Percentiles rank a stretch among this genome's conserved stretches.
These are phyloP conservation scores for Thunnus thynnus DNA, from an alignment of 2,113 vertebrate species.

Conservation along the genomic window DNA sequence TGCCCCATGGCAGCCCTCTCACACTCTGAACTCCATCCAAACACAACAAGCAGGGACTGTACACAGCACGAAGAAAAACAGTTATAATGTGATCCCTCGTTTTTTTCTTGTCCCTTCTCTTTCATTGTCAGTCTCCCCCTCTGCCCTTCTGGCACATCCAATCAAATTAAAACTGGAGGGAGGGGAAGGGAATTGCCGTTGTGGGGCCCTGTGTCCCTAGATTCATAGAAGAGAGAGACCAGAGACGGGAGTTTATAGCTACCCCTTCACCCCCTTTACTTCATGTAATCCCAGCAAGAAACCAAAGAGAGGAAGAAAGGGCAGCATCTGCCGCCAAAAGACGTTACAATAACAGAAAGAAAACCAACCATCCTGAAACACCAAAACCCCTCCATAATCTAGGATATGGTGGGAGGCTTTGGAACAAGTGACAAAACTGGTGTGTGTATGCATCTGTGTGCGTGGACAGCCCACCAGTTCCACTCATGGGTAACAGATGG, in stretches of 20 bases:
- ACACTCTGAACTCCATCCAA: constrained; percentile 71
- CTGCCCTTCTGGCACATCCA: constrained; percentile 65
- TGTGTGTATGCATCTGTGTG: constrained; percentile 68
- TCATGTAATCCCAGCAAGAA: constrained; percentile 82
- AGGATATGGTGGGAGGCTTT: constrained; percentile 48
- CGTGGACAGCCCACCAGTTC: constrained; percentile 66
- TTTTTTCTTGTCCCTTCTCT: constrained; percentile 25
- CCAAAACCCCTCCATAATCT: constrained; percentile 74
- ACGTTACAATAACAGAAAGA: constrained; percentile 82
- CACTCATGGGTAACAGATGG: constrained; percentile 84
- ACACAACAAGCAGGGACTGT: constrained; percentile 68
- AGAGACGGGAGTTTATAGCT: constrained; percentile 68
- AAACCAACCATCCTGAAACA: constrained; percentile 49
- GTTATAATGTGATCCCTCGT: constrained; percentile 41
- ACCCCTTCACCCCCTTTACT: constrained; percentile 56
- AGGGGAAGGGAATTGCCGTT: constrained; percentile 37
- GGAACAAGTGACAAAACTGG: constrained; percentile 64
- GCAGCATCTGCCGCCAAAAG: constrained; percentile 65
- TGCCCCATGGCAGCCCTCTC: constrained; percentile 56
- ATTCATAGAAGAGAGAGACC: constrained; percentile 45
- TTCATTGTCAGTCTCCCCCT: constrained; percentile 31
- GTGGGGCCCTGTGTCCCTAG: constrained; percentile 41
- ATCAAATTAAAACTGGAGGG: constrained; percentile 67
- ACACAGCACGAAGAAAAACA: constrained; percentile 58
- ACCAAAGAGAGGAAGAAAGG: constrained; percentile 84